Evolutionary conservation across 2,888 invertebrate species (phyloP).

Genomic region (Zele albiditarsus): DNA sequence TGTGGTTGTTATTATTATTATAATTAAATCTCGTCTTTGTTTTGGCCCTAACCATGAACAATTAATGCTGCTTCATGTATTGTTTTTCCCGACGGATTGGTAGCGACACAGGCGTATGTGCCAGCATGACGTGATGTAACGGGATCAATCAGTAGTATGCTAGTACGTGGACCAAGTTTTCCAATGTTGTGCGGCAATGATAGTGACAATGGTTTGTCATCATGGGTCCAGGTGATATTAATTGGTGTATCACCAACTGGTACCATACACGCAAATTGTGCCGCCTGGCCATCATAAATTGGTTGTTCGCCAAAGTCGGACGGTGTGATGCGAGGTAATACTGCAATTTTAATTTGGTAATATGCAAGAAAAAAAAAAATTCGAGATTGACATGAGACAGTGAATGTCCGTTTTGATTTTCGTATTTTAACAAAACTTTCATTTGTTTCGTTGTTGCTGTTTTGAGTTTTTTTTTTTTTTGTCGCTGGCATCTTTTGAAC

Average conservation of each 20-base stretch:
- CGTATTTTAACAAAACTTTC: background rate
- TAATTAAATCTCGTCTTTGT: background rate
- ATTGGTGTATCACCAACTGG: constrained; percentile 77
- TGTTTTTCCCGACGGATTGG: constrained; percentile 76
- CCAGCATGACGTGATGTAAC: constrained; percentile 74
- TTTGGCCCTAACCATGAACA: constrained; percentile 77
- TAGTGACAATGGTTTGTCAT: constrained; percentile 71
- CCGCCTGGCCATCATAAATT: constrained; percentile 85
- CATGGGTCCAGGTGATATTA: constrained; percentile 76
- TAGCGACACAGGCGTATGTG: constrained; percentile 76
- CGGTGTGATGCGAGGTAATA: constrained; percentile 86
- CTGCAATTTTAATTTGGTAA: constrained; percentile 75
- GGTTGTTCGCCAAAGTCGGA: constrained; percentile 86
- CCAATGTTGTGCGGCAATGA: constrained; percentile 67
- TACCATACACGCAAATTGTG: constrained; percentile 82
- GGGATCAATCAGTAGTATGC: constrained; percentile 73
- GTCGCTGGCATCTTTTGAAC: background rate
- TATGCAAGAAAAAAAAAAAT: background rate
- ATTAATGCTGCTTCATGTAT: constrained; percentile 75
- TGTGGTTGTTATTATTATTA: constrained; percentile 6
- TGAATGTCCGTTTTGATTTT: constrained; percentile 4
- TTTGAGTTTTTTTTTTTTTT: too few relatives aligned
- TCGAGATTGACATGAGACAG: background rate
- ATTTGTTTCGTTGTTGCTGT: background rate
- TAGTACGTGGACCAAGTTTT: constrained; percentile 68